Percentiles rank a stretch among this genome's conserved stretches.
Conservation (phyloP, 2,797 vertebrate genomes). For the Aeoliscus strigatus region DNA sequence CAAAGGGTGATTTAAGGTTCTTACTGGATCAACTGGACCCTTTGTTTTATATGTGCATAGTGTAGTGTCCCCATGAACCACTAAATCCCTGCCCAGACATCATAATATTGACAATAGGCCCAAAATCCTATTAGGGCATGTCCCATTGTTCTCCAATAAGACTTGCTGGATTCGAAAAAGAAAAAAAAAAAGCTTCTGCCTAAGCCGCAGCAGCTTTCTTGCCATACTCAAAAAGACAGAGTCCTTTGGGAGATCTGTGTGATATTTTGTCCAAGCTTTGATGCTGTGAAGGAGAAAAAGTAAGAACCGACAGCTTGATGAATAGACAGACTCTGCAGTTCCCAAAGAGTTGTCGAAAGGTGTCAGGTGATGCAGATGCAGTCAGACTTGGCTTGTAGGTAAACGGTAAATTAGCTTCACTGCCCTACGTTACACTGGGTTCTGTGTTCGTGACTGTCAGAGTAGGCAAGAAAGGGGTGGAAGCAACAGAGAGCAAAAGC, state of each 20-base stretch:
- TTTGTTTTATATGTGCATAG: conserved; percentile 19
- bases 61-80: conserved; percentile 23
- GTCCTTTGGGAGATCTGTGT: conserved; percentile 10
- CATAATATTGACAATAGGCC: conserved; percentile 41
- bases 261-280: conserved; percentile 18
- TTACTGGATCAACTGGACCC: background rate
- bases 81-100: conserved; percentile 25
- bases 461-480: background rate
- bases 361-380: conserved; percentile 7
- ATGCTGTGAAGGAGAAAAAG: conserved; percentile 15
- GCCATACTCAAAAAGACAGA: conserved; percentile 10
- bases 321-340: conserved; percentile 20
- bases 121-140: conserved; percentile 39
- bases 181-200: too few species aligned
- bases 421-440: conserved; percentile 3
- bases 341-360: conserved; percentile 7
- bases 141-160: conserved; percentile 24
- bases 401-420: conserved; percentile 28
- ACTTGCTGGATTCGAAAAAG: conserved; percentile 25
- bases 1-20: background rate
- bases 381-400: conserved; percentile 6
- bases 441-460: conserved; percentile 17
- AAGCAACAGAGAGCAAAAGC: conserved; percentile 2
- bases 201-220: conserved; percentile 25
- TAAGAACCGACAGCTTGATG: conserved; percentile 25